Evolutionary conservation across 2,888 invertebrate species (phyloP), one percentile per base, ranked within the genome.

Genomic region (Pandemis corylana): DNA sequence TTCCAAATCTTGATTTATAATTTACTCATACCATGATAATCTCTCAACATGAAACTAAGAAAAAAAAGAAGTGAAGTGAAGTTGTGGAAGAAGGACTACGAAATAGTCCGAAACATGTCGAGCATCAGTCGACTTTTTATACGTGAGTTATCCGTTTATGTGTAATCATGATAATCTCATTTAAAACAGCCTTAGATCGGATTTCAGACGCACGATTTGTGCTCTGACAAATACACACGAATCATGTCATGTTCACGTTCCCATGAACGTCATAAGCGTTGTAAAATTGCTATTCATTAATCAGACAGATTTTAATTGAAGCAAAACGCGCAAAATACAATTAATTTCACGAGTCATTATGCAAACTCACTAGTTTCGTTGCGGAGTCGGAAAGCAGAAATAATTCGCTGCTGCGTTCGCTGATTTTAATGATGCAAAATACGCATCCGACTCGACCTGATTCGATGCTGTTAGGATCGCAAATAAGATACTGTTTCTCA

Each of bases 391-490:
- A 56, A 56, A 69, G 42, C 63, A 65, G 65, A 70, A 66, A 65
- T 65, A 66, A 71, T 56, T 44, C 62, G 7, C n/a, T 41, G 46
- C 49, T 63, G 20, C 59, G 49, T 46, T 20, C 44, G 63, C 53
- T 68, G 28, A 67, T 75, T 75, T 71, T 71, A 66, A 70, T 75
- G 66, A 75, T 62, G 67, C 71, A 46, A 61, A 64, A 59, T 65
- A 66, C 69, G 65, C 61, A 42, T 53, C 6, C 62, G 10, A 67
- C 46, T 36, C 5, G 28, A 12, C 10, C n/a, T 10, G 7, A 59
- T 59, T 28, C 28, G 59, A 59, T 10, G 12, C 20, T 7, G 12
- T 59, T 7, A 5, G 59, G 12, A 28, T 12, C 7, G 28, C 10
- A 59, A 28, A 28, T 7, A 28, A 20, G 28, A 28, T 59, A 12